Conservation (phyloP, 2,888 invertebrate species). For the Nomada fabriciana region DNA sequence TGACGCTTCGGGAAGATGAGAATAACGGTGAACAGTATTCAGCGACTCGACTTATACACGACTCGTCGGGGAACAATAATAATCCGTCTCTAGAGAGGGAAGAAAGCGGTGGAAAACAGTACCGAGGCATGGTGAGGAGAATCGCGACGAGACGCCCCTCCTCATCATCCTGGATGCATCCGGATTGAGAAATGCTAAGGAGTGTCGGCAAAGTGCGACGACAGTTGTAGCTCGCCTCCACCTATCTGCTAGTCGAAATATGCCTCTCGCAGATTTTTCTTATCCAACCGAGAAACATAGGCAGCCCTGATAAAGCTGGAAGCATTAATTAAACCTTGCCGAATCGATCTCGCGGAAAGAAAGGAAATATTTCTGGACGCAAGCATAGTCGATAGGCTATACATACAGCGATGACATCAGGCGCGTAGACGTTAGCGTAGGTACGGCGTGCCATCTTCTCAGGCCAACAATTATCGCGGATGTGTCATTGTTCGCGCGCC, state of each 20-base stretch:
- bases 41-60: conserved; percentile 22
- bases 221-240: conserved; percentile 54
- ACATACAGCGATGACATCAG: conserved; percentile 63
- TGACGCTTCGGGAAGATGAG: conserved; percentile 23
- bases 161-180: conserved; percentile 60
- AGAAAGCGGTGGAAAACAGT: background rate
- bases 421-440: conserved; percentile 54
- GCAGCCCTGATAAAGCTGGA: background rate
- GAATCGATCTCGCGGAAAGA: background rate
- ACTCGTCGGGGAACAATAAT: conserved; percentile 36
- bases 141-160: conserved; percentile 57
- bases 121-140: conserved; percentile 29
- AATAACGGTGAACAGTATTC: conserved; percentile 39
- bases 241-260: conserved; percentile 37
- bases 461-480: conserved; percentile 41
- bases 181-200: conserved; percentile 71
- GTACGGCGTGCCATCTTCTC: conserved; percentile 37
- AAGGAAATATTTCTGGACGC: conserved; percentile 33
- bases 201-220: conserved; percentile 56
- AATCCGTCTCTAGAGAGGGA: conserved; percentile 18
- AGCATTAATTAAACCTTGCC: conserved; percentile 26
- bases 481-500: conserved; percentile 45
- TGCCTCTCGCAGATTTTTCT: background rate
- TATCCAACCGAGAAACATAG: conserved; percentile 1
- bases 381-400: too few relatives aligned